Evolutionary conservation across 2,113 vertebrate genomes (phyloP), one percentile per base, ranked within the genome.

Genomic region (Meriones unguiculatus): DNA sequence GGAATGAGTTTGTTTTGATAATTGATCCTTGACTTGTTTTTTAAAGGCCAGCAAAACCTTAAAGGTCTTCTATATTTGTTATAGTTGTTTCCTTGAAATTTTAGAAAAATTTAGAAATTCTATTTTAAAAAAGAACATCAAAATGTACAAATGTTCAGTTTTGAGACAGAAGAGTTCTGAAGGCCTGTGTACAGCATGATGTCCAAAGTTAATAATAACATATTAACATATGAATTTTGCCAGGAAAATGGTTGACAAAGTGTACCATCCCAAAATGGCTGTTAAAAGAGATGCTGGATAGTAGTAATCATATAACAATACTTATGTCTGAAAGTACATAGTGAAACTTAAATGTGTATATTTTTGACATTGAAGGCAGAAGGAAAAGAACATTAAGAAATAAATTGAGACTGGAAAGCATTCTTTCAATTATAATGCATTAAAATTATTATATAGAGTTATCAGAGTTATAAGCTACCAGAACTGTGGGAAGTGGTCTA

Each of bases 1-100:
- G 59, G 69, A 90, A 76, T 94, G 69, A 22, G 76, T 97, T 98
- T 97, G 75, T 98, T 96, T 82, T 97, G 97, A 95, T 82, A 98
- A 95, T 91, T 98, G 97, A 98, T 97, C 69, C 90, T 97, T 96
- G 70, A 97, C 96, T 98, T 97, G 95, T n/a, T 24, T 96, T 97
- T 97, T 96, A 97, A 97, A 95, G 90, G 98, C 92, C 69, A 96
- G 25, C 7, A 95, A 92, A 95, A 93, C 89, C 91, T 88, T 96
- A 46, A 90, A 95, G 75, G 50, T 72, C 24, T 94, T 93, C 84
- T 97, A 73, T 94, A 87, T 93, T 93, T 89, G 62, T 91, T 96
- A 67, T 93, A 95, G 80, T 46, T 91, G 30, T 94, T 87, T 97
- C 67, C 81, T 69, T 0, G 0, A 57, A 85, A 76, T 93, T 54